Base-by-base conservation (phyloP, 35 echinoderm and acorn worm species). In the Anneissia japonica region DNA sequence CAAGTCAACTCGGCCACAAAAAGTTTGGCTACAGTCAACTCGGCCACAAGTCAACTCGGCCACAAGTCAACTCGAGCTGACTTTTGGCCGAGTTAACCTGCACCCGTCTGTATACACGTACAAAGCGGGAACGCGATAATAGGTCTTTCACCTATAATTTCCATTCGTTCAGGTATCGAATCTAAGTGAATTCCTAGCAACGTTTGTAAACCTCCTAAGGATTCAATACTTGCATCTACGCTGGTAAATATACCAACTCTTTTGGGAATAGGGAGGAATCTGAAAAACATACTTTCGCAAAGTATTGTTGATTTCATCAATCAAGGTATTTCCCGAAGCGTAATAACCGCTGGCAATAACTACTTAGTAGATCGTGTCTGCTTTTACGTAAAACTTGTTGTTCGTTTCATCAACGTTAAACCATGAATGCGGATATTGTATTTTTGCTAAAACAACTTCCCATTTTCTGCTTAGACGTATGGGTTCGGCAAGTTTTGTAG, bases 41-140 rank as follows among this genome's bases (percentile, higher is more conserved):
- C n/a, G n/a, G n/a, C n/a, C n/a, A n/a, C n/a, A n/a, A n/a, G n/a
- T n/a, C n/a, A n/a, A n/a, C n/a, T n/a, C n/a, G n/a, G n/a, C n/a
- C n/a, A n/a, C n/a, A n/a, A n/a, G n/a, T n/a, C n/a, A n/a, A n/a
- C n/a, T n/a, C n/a, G n/a, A n/a, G n/a, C n/a, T n/a, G n/a, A n/a
- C n/a, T n/a, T n/a, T n/a, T n/a, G n/a, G n/a, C n/a, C n/a, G n/a
- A n/a, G n/a, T n/a, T n/a, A n/a, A n/a, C n/a, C n/a, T n/a, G n/a
- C n/a, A n/a, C n/a, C n/a, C n/a, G n/a, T 86, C 84, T 0, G 86
- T 87, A 46, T 87, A 87, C 12, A 87, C 86, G 76, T 87, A 87
- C 38, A 87, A 35, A 34, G 76, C 74, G n/a, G 45, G 45, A 19
- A 87, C n/a, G 3, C 86, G 5, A 64, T 64, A 32, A 76, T 19